A percentile compares a stretch with the other conserved stretches of the same genome.
Conservation (phyloP, 2,888 invertebrate genomes). For the Tuberolachnus salignus region DNA sequence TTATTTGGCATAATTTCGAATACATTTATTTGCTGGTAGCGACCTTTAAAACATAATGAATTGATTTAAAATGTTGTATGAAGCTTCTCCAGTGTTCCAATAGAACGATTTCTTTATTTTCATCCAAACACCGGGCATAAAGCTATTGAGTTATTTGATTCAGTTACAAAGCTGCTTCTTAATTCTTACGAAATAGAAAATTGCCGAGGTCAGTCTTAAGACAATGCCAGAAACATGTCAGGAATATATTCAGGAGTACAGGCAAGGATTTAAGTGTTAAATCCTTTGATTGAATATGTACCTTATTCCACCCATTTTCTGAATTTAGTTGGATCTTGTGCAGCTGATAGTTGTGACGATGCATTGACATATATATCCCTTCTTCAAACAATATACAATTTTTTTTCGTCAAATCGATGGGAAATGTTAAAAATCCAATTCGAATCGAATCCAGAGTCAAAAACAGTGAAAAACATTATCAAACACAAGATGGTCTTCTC, state of each 20-base stretch:
- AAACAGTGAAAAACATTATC: slow-evolving; percentile 44
- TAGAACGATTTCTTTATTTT: too few relatives aligned
- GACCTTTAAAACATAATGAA: too few relatives aligned
- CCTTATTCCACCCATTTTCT: background rate
- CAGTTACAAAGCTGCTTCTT: background rate
- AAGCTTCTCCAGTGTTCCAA: too few relatives aligned
- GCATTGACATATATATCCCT: background rate
- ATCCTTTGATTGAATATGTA: background rate
- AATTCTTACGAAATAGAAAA: background rate
- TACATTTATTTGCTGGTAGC: too few relatives aligned
- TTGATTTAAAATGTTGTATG: too few relatives aligned
- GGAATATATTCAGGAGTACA: background rate
- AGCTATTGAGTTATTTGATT: background rate
- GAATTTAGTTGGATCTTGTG: background rate
- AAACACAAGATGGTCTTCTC: slow-evolving; percentile 40
- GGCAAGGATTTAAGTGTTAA: background rate
- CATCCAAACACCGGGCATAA: background rate
- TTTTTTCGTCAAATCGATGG: slow-evolving; percentile 25
- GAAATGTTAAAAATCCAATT: slow-evolving; percentile 32
- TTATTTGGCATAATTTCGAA: too few relatives aligned
- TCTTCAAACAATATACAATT: slow-evolving; percentile 17
- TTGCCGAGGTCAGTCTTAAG: background rate
- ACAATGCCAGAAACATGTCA: background rate
- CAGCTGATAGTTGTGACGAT: slow-evolving; percentile 10
- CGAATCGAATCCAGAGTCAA: slow-evolving; percentile 7